Base-by-base conservation (phyloP, 1,140 invertebrate species). In the Drosophila willistoni region DNA sequence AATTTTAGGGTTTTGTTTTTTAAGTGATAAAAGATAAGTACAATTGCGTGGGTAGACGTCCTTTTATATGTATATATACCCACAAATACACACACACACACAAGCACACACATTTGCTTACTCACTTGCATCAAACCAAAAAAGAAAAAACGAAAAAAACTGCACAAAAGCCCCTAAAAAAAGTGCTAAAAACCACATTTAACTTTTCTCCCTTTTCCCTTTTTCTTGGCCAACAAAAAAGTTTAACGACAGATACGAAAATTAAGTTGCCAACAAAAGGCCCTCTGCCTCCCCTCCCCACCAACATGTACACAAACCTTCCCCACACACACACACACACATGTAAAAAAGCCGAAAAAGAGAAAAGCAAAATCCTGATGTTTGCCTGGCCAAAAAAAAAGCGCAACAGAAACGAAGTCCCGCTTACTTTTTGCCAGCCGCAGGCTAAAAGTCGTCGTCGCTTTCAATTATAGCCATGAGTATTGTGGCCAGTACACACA, bases 211-310 rank as follows among this genome's bases (percentile, higher is more conserved):
- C 33, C 56, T 19, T 17, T 25, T 39, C 61, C 44, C 44, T 51
- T 17, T 19, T 17, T 17, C 19, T 10, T 51, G 44, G 7, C 74
- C 14, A 41, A 68, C 44, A 36, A 87, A 36, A 87, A 86, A 86
- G 72, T 87, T 87, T 68, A 76, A 78, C 81, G 84, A 87, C 84
- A 87, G 84, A 87, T 84, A 89, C 73, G 70, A 59, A 87, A 89
- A 89, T 87, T 81, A 89, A 89, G 80, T 87, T 83, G 84, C 84
- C 79, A 83, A 83, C 83, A 83, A 89, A 89, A 77, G 66, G 57
- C 63, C 68, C 74, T 63, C 59, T 57, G 47, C 62, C 74, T n/a
- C n/a, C 51, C 44, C 19, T 22, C 3, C 12, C n/a, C n/a, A n/a
- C n/a, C n/a, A n/a, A 39, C 12, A 47, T 17, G 22, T 62, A 60